Base-by-base conservation (phyloP, 2,888 invertebrate genomes). In the Ennomos fuscantarius region DNA sequence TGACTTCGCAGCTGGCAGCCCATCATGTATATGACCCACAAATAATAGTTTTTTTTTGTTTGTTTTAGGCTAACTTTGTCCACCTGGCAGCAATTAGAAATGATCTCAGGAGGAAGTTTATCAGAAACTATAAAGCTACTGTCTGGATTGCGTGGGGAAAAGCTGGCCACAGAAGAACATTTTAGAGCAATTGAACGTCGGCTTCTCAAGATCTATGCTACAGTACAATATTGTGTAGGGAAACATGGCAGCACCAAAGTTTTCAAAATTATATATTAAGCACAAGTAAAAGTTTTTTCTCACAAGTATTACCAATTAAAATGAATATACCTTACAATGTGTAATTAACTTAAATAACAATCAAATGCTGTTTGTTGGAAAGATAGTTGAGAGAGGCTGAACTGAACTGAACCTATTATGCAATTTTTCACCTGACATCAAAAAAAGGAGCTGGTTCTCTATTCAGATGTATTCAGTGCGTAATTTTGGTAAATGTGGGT, bases 101-200 rank as follows among this genome's bases (percentile, higher is more conserved):
- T 95, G 36, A 89, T 97, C 40, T 94, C 95, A 49, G 96, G 96
- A 2, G 96, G 96, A 41, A 93, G 94, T 49, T 83, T 97, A 41
- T 94, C 95, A 37, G 89, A 90, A 51, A 89, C 88, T 34, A 83
- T 92, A 9, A 89, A 89, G 66, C 42, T 85, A 35, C 70, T 91
- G 42, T 92, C 94, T 60, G 93, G 95, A 34, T 85, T 97, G 50
- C 88, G 93, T 64, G 81, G 79, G 2, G 86, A 90, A 62, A 94
- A 94, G 8, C 80, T 97, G 6, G 93, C 97, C 10, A 95, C 95
- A 2, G 93, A 94, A 50, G 93, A 94, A 41, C 97, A 98, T 84
- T 94, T 95, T 55, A 92, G 93, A 72, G 97, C 97, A 9, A 91
- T 98, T 41, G 96, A 98, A 79, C 89, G 97, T 65, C 91, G 97